Evolutionary conservation across 2,797 vertebrate genomes (phyloP).

Genomic region (Tokudaia muenninki): DNA sequence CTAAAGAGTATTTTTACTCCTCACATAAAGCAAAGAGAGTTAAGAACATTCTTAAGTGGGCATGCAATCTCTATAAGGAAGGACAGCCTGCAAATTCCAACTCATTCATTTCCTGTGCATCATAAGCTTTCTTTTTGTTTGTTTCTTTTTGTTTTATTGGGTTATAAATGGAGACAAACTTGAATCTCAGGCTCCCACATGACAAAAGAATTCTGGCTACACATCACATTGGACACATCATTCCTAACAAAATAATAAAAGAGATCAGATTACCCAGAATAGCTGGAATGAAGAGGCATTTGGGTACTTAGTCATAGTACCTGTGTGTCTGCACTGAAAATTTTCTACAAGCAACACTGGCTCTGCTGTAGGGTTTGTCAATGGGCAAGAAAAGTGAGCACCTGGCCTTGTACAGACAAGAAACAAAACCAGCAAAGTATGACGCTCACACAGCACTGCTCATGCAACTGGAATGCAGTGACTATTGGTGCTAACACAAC

Average conservation of each 20-base stretch:
- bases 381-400: not conserved
- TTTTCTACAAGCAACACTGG: not conserved
- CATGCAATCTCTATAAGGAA: not conserved
- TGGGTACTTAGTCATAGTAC: not conserved
- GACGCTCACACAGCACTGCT: not conserved
- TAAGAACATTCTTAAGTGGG: conserved; percentile 4
- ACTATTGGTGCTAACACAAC: not conserved
- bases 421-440: not conserved
- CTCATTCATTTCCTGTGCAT: not conserved
- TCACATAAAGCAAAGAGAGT: conserved; percentile 16
- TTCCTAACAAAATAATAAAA: not conserved
- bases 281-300: not conserved
- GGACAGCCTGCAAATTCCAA: not conserved
- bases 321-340: not conserved
- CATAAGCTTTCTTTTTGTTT: not conserved
- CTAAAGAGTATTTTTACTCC: conserved; percentile 32
- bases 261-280: not conserved
- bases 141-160: not conserved
- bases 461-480: not conserved
- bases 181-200: not conserved
- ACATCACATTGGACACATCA: not conserved
- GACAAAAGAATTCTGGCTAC: not conserved
- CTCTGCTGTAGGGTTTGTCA: not conserved
- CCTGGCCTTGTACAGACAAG: not conserved
- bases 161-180: conserved; percentile 2